Evolutionary conservation across 2,113 vertebrate genomes (phyloP).

Genomic region (Ammospiza nelsoni): DNA sequence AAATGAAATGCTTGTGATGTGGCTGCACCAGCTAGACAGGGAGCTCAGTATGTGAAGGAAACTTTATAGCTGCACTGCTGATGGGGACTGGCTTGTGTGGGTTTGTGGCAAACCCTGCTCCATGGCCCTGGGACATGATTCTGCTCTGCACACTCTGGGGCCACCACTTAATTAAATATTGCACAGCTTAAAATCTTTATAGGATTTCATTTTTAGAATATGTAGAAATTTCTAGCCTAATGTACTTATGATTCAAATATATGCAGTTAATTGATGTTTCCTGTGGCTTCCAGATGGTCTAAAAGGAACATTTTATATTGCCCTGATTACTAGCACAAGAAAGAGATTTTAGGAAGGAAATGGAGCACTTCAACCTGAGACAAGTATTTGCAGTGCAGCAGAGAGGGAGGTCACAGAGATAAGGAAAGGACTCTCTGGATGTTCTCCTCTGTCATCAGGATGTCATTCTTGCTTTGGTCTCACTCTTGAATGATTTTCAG

Average conservation of each 20-base stretch:
- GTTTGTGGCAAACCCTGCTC: background rate
- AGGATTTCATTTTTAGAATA: conserved; percentile 38
- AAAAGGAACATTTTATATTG: conserved; percentile 51
- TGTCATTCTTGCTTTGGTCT: background rate
- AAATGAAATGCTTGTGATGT: conserved; percentile 26
- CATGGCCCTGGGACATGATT: background rate
- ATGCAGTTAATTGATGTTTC: conserved; percentile 66
- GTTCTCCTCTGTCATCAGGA: background rate
- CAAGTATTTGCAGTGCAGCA: conserved; percentile 18
- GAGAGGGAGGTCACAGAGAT: background rate
- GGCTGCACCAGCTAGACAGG: background rate
- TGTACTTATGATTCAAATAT: conserved; percentile 68
- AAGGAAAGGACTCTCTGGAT: background rate
- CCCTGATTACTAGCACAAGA: conserved; percentile 49
- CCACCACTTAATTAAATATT: conserved; percentile 26
- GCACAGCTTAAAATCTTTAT: conserved; percentile 8
- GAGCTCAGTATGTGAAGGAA: background rate
- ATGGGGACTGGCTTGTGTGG: background rate
- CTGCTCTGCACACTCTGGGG: background rate
- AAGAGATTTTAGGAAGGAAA: conserved; percentile 58
- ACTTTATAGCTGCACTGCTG: background rate
- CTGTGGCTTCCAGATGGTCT: conserved; percentile 71
- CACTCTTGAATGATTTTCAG: background rate
- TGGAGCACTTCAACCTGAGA: conserved; percentile 53
- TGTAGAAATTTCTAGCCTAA: conserved; percentile 41